phyloP scores from a whole-genome alignment of 2,888 invertebrate species.

The Ischnura elegans region DNA sequence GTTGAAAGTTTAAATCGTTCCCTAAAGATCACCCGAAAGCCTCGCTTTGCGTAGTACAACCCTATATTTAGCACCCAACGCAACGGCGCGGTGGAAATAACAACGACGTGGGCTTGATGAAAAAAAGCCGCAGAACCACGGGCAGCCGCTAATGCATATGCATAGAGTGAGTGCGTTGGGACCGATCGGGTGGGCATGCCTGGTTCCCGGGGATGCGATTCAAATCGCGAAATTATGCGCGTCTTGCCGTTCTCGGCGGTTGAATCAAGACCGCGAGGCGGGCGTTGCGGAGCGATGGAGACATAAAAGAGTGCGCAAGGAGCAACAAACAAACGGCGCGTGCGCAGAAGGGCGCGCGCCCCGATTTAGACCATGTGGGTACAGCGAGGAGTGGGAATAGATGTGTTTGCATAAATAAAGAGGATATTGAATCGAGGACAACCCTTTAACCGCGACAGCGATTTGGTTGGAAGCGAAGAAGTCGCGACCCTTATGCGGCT shows the following conservation, averaged over 20 bases:
- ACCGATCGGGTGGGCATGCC: neutral
- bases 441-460: neutral
- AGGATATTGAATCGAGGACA: neutral
- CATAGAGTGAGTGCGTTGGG: neutral
- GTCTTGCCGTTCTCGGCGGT: neutral
- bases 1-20: too few species aligned
- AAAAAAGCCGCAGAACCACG: neutral
- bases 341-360: neutral
- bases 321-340: constrained; percentile 5
- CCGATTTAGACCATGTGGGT: neutral
- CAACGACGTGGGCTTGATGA: too few species aligned
- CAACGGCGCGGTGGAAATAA: too few species aligned
- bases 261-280: neutral
- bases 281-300: neutral
- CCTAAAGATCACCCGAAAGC: too few species aligned
- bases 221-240: constrained; percentile 24
- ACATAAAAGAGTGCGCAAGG: neutral
- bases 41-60: too few species aligned
- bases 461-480: neutral
- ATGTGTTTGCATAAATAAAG: neutral
- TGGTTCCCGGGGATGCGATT: neutral
- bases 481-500: neutral
- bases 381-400: too few species aligned
- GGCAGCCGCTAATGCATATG: neutral
- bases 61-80: too few species aligned